Conservation (phyloP, 2,888 invertebrate genomes). For the Taphrorychus bicolor region DNA sequence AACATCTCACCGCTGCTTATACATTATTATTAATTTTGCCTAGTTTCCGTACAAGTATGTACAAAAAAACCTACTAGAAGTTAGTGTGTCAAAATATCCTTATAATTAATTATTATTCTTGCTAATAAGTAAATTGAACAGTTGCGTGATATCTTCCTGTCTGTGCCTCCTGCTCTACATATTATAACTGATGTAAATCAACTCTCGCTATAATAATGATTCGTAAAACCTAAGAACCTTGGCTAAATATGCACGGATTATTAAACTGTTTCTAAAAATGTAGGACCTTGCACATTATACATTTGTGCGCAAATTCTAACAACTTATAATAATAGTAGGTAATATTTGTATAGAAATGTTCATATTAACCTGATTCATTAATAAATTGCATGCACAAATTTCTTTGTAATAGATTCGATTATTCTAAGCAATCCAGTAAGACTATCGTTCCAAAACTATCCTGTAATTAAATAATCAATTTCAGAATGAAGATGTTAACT, state of each 20-base stretch:
- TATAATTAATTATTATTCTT: background rate
- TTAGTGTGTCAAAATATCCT: too few relatives aligned
- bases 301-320: background rate
- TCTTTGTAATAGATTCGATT: too few relatives aligned
- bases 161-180: background rate
- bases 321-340: too few relatives aligned
- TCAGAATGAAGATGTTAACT: constrained; percentile 73
- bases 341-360: too few relatives aligned
- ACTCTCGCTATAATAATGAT: background rate
- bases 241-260: background rate
- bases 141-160: background rate
- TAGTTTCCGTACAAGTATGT: too few relatives aligned
- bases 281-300: background rate
- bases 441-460: background rate
- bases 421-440: too few relatives aligned
- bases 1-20: too few relatives aligned
- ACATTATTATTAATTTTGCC: too few relatives aligned
- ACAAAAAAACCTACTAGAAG: background rate
- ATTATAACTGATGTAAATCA: background rate
- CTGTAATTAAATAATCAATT: constrained; percentile 18
- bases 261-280: background rate
- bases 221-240: background rate
- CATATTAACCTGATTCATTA: too few relatives aligned
- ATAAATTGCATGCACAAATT: too few relatives aligned
- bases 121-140: background rate